Evolutionary conservation across 2,888 invertebrate species (phyloP), one percentile per base, ranked within the genome.

Genomic region (Subacronicta megacephala): DNA sequence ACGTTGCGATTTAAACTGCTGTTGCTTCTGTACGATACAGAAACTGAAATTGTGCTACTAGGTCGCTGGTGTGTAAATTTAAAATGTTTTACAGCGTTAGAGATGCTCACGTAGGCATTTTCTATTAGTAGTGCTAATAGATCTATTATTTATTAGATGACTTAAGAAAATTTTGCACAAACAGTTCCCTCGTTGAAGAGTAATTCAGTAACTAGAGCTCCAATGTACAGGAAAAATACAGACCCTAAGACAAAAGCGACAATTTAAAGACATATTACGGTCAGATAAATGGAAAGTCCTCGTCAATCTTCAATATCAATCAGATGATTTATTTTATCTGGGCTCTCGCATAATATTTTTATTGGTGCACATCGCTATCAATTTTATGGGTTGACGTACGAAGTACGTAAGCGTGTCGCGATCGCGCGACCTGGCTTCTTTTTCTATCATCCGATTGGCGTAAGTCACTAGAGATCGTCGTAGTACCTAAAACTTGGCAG

Each of bases 41-140:
- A 44, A 46, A 53, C 26, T 46, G 43, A 55, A 75, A 62, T 63
- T 61, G 62, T 75, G 74, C 62, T 72, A 74, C 37, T 74, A 55
- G 69, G 69, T 63, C 75, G 47, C 18, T 43, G 17, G 31, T 54
- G 62, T 40, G 53, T 67, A 60, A 53, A 58, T 53, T 72, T 47
- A 64, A 50, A 62, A 68, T 46, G 44, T 41, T 58, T 49, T 50
- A 46, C 51, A 9, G 10, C 38, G 40, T 23, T 31, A 56, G 40
- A 51, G 15, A 42, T 47, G 36, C 20, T 52, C 57, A 58, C 41
- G 49, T 51, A 35, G 47, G 29, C 51, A 31, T 52, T 58, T 56
- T 37, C 20, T 43, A 42, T 51, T 0, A 15, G 20, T 41, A 18
- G 13, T 37, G 3, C 7, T 10, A 3, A n/a, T 9, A 17, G 17